Conservation (phyloP, 1,140 invertebrate genomes). For the Elymnias hypermnestra region DNA sequence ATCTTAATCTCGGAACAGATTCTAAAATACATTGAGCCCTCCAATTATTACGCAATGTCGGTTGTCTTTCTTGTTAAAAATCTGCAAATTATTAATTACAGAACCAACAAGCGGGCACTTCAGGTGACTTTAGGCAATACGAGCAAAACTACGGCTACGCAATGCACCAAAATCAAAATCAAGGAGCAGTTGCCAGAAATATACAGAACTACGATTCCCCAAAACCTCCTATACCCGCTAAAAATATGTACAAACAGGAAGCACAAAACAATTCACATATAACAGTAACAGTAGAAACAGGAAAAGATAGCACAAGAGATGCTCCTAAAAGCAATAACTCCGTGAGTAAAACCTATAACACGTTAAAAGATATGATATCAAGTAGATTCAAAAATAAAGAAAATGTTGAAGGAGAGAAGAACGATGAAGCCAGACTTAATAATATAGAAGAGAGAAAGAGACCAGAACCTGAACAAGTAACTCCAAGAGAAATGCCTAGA, state of each 20-base stretch:
- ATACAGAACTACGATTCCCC: conserved; percentile 59
- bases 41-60: too few relatives aligned
- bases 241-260: conserved; percentile 54
- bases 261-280: conserved; percentile 68
- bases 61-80: too few relatives aligned
- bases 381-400: conserved; percentile 85
- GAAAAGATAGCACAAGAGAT: conserved; percentile 72
- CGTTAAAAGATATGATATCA: conserved; percentile 90
- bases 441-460: conserved; percentile 80
- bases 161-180: conserved; percentile 60
- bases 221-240: conserved; percentile 63
- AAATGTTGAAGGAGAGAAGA: conserved; percentile 68
- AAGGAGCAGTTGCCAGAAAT: conserved; percentile 46
- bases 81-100: conserved; percentile 39
- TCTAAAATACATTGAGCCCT: too few relatives aligned
- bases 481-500: conserved; percentile 50
- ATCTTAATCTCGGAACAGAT: too few relatives aligned
- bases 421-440: conserved; percentile 79
- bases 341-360: conserved; percentile 86
- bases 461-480: conserved; percentile 66
- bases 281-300: conserved; percentile 73
- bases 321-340: conserved; percentile 80
- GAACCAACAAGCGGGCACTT: conserved; percentile 65
- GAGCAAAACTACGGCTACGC: conserved; percentile 63
- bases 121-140: conserved; percentile 62